Conservation (phyloP, 1,140 invertebrate species). For the Eumaeus atala region DNA sequence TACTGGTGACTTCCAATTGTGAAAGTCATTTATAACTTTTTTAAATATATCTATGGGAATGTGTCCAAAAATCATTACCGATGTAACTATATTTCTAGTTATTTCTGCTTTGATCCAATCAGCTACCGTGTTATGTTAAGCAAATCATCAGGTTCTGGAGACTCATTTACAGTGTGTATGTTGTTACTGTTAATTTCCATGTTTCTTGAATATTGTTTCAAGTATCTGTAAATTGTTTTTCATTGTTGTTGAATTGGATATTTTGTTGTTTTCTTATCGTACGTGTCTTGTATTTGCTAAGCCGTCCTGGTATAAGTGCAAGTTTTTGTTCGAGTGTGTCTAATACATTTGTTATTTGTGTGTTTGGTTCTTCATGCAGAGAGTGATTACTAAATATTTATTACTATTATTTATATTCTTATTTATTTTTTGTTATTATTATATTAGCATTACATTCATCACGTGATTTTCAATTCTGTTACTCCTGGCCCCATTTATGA, state of each 20-base stretch:
- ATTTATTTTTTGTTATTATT: neutral
- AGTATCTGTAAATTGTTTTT: conserved; percentile 25
- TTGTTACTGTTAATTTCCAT: too few relatives aligned
- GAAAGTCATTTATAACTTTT: neutral
- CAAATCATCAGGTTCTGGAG: too few relatives aligned
- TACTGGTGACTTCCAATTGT: conserved; percentile 23
- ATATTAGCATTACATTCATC: neutral
- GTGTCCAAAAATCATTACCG: neutral
- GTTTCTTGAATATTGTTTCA: conserved; percentile 11
- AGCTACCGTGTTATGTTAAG: neutral
- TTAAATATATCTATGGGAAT: neutral
- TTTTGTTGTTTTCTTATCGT: conserved; percentile 21
- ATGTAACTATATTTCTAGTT: neutral
- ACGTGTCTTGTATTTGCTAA: conserved; percentile 22
- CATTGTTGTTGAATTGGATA: conserved; percentile 23
- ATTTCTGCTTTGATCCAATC: neutral
- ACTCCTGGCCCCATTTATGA: neutral
- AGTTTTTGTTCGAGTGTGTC: too few relatives aligned
- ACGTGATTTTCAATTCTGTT: neutral
- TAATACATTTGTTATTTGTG: too few relatives aligned
- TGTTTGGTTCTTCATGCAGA: too few relatives aligned
- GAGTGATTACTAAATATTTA: neutral
- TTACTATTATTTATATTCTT: neutral
- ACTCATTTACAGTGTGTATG: too few relatives aligned
- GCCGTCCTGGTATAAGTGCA: conserved; percentile 12